Percentiles rank a stretch among this genome's conserved stretches.
Evolutionary conservation across 2,888 invertebrate genomes (phyloP).

Genomic region (Crossocerus cetratus): DNA sequence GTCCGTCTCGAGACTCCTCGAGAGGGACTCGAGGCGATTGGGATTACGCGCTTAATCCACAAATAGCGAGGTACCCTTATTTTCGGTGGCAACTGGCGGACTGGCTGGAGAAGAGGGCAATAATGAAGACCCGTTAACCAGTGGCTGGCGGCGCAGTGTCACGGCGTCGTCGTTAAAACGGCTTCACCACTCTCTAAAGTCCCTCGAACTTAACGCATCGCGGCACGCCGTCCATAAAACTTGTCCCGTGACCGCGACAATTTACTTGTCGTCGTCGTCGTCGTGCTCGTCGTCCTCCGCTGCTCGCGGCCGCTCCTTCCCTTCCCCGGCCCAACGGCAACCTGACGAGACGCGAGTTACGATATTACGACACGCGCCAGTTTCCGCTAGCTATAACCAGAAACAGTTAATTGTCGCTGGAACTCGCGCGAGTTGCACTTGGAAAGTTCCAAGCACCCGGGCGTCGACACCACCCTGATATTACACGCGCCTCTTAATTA

Average conservation of each 20-base stretch:
- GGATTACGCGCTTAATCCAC: constrained; percentile 58
- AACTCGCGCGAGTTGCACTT: too few species aligned
- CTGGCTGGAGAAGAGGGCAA: constrained; percentile 21
- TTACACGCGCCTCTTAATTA: too few species aligned
- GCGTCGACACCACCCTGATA: too few species aligned
- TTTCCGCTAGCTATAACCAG: too few species aligned
- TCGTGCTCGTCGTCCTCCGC: too few species aligned
- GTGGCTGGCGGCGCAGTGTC: constrained; percentile 44
- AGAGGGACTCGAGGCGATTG: constrained; percentile 19
- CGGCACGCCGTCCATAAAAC: constrained; percentile 39
- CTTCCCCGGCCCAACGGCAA: too few species aligned
- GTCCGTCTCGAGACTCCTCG: too few species aligned
- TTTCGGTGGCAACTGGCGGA: constrained; percentile 45
- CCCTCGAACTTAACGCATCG: constrained; percentile 40
- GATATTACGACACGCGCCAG: too few species aligned
- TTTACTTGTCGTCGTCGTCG: constrained; percentile 45
- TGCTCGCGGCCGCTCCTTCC: too few species aligned
- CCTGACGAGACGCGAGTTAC: too few species aligned
- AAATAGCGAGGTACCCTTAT: constrained; percentile 51
- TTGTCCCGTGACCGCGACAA: constrained; percentile 57
- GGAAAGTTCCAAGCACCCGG: too few species aligned
- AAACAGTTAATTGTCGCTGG: too few species aligned
- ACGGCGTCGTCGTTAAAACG: constrained; percentile 54
- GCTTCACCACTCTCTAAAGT: constrained; percentile 13
- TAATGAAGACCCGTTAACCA: constrained; percentile 66